phyloP scores from a whole-genome alignment of 2,888 invertebrate genomes.

The Orchesellides sinensis region DNA sequence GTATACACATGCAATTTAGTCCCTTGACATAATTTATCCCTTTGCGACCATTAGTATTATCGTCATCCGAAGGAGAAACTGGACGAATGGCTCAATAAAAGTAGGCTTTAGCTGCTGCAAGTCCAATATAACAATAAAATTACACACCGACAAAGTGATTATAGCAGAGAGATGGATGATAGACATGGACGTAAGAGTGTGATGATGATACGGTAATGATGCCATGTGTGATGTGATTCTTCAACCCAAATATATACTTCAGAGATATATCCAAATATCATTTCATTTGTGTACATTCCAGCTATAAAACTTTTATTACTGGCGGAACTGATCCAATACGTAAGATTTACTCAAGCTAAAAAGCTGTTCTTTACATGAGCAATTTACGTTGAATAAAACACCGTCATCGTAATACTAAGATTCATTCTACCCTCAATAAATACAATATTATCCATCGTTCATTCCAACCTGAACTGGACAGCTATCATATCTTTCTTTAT shows the following conservation, averaged over 20 bases:
- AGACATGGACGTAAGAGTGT: background rate
- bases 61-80: no score
- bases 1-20: no score
- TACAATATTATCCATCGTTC: no score
- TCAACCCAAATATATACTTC: no score
- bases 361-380: conserved; percentile 38
- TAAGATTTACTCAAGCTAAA: background rate
- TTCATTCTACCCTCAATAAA: no score
- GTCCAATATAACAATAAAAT: no score
- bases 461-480: no score
- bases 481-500: no score
- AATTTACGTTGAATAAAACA: conserved; percentile 8
- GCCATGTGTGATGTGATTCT: background rate
- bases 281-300: background rate
- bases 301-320: background rate
- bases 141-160: background rate
- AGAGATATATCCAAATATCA: no score
- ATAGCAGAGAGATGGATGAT: background rate
- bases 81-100: no score
- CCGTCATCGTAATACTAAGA: conserved; percentile 9
- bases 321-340: background rate
- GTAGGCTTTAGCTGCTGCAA: background rate
- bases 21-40: no score
- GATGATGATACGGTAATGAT: background rate
- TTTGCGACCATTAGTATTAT: no score